A percentile compares a stretch with the other conserved stretches of the same genome.
These are phyloP conservation scores for Rhagophthalmus giganteus DNA, from an alignment of 2,888 invertebrate genomes.

Conservation along the genomic window DNA sequence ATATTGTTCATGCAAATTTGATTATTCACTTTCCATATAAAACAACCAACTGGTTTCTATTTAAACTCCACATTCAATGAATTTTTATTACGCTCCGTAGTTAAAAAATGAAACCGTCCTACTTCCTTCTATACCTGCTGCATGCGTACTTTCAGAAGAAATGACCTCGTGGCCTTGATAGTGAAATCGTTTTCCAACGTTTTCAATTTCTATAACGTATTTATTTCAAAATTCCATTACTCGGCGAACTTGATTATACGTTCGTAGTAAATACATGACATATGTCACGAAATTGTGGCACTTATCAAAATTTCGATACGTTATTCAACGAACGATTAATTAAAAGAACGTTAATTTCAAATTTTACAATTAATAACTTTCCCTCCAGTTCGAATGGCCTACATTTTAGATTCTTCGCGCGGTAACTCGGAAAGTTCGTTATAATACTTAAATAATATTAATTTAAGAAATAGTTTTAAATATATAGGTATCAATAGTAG, in stretches of 20 bases:
- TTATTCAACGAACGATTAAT: conserved; percentile 1
- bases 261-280: too few relatives aligned
- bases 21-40: background rate
- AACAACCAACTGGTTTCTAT: background rate
- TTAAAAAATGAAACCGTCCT: conserved; percentile 1
- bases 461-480: too few relatives aligned
- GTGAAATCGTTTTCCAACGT: background rate
- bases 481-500: too few relatives aligned
- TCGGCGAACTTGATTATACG: background rate
- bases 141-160: background rate
- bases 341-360: background rate
- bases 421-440: background rate
- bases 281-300: too few relatives aligned
- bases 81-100: background rate
- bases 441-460: too few relatives aligned
- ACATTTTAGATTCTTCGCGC: background rate
- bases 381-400: background rate
- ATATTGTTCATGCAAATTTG: too few relatives aligned
- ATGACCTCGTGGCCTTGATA: background rate
- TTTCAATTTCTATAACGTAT: background rate
- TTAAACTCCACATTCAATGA: background rate
- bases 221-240: background rate
- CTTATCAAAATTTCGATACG: too few relatives aligned
- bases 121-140: background rate
- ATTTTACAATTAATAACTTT: background rate